Evolutionary conservation across 2,888 invertebrate species (phyloP).

Genomic region (Cosmia trapezina): DNA sequence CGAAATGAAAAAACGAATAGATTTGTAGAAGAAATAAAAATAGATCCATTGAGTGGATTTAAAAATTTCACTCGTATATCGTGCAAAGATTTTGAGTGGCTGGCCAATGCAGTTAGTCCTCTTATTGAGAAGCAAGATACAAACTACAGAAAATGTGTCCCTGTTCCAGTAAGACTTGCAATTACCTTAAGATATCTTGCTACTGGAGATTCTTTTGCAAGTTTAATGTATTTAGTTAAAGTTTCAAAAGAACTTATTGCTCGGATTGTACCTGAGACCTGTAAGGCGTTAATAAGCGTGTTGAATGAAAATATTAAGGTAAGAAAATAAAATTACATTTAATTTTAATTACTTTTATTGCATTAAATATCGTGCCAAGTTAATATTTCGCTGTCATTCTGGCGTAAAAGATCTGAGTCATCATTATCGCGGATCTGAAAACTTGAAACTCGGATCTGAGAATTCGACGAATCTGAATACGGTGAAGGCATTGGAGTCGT

Average conservation of each 20-base stretch:
- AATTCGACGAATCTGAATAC: conserved; percentile 58
- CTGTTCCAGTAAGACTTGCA: conserved; percentile 53
- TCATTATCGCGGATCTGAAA: conserved; percentile 49
- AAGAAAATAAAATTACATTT: conserved; percentile 45
- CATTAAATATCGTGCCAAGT: conserved; percentile 46
- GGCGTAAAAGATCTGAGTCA: conserved; percentile 47
- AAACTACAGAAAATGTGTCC: conserved; percentile 50
- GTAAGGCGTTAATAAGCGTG: conserved; percentile 42
- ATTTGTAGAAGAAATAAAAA: conserved; percentile 59
- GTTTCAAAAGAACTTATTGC: conserved; percentile 54
- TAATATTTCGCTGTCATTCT: conserved; percentile 43
- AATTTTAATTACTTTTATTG: conserved; percentile 32
- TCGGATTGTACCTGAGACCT: conserved; percentile 49
- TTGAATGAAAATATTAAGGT: conserved; percentile 53
- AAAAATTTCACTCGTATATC: conserved; percentile 52
- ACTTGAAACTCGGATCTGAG: conserved; percentile 39
- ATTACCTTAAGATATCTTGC: conserved; percentile 56
- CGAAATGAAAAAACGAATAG: conserved; percentile 56
- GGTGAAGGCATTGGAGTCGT: conserved; percentile 47
- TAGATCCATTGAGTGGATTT: conserved; percentile 52
- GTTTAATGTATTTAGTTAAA: conserved; percentile 48
- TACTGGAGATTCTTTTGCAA: conserved; percentile 49
- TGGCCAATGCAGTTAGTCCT: conserved; percentile 29
- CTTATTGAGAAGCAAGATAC: conserved; percentile 50
- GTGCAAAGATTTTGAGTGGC: conserved; percentile 48